Percentiles rank a stretch among this genome's conserved stretches.
Conservation (phyloP, 92 coral and sea anemone genomes). For the Porites lobata region DNA sequence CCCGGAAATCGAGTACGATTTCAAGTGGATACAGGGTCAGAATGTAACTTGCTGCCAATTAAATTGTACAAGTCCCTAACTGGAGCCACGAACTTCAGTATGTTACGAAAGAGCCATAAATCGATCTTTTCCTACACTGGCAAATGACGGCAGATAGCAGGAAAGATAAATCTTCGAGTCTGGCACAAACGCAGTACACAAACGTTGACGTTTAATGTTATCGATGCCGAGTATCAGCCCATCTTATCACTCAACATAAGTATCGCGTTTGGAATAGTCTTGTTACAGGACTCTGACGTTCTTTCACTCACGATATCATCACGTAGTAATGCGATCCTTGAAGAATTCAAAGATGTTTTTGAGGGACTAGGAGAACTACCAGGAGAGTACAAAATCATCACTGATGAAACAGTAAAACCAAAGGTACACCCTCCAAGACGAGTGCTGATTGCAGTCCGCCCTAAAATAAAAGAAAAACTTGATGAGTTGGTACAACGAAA, state of each 20-base stretch:
- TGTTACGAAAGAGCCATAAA: background rate
- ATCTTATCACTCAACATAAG: slow-evolving; percentile 44
- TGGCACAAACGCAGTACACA: slow-evolving; percentile 46
- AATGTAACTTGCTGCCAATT: background rate
- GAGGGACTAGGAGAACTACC: slow-evolving; percentile 51
- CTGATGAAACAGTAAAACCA: slow-evolving; percentile 49
- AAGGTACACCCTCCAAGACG: slow-evolving; percentile 56
- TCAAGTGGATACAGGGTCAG: background rate
- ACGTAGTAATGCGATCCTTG: slow-evolving; percentile 9
- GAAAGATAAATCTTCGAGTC: slow-evolving; percentile 45
- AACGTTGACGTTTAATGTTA: slow-evolving; percentile 15
- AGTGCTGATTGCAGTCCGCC: slow-evolving; percentile 42
- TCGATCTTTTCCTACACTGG: slow-evolving; percentile 28
- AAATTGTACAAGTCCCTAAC: slow-evolving; percentile 17
- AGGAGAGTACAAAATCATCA: slow-evolving; percentile 58
- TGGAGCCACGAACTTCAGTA: background rate
- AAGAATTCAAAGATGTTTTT: slow-evolving; percentile 37
- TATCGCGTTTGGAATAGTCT: slow-evolving; percentile 43
- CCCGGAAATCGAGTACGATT: too few species aligned
- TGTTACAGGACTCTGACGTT: slow-evolving; percentile 30
- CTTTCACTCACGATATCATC: slow-evolving; percentile 34
- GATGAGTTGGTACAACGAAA: slow-evolving; percentile 39
- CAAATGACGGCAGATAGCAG: slow-evolving; percentile 40
- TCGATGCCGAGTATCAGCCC: slow-evolving; percentile 47
- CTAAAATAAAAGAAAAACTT: slow-evolving; percentile 38